Conservation (phyloP, 2,888 invertebrate genomes). For the Oligia strigilis region DNA sequence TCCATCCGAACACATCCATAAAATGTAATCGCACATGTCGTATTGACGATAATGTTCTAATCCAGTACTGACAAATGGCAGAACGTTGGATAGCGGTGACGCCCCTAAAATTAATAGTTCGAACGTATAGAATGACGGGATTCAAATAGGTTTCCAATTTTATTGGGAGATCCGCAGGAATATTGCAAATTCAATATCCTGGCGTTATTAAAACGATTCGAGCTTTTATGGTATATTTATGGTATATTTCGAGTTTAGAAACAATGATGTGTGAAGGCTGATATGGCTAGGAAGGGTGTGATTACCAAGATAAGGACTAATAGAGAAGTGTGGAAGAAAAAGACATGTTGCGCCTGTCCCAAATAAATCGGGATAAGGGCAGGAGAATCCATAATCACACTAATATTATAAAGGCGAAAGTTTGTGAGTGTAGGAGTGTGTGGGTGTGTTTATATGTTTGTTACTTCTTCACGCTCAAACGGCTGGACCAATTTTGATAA, state of each 20-base stretch:
- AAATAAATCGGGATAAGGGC: not conserved
- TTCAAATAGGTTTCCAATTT: constrained; percentile 4
- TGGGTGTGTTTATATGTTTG: too few relatives aligned
- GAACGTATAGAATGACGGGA: not conserved
- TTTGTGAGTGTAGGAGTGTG: too few relatives aligned
- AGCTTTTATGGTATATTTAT: not conserved
- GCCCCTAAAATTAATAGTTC: constrained; percentile 56
- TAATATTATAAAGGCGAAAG: too few relatives aligned
- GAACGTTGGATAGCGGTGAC: constrained; percentile 46
- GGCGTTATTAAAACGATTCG: not conserved
- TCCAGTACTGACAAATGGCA: constrained; percentile 52
- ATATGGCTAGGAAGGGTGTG: not conserved
- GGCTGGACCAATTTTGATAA: too few relatives aligned
- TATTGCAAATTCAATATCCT: constrained; percentile 7
- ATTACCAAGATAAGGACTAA: not conserved
- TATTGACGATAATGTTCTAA: constrained; percentile 38
- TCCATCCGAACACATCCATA: not conserved
- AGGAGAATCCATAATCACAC: too few relatives aligned
- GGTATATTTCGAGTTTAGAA: not conserved
- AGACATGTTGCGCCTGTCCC: not conserved
- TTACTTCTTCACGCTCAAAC: too few relatives aligned
- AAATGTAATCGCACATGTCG: constrained; percentile 33
- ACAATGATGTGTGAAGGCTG: not conserved
- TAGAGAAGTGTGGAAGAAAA: not conserved
- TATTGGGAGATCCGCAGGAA: not conserved